Evolutionary conservation across 2,888 invertebrate genomes (phyloP).

Genomic region (Harpalus rubripes): DNA sequence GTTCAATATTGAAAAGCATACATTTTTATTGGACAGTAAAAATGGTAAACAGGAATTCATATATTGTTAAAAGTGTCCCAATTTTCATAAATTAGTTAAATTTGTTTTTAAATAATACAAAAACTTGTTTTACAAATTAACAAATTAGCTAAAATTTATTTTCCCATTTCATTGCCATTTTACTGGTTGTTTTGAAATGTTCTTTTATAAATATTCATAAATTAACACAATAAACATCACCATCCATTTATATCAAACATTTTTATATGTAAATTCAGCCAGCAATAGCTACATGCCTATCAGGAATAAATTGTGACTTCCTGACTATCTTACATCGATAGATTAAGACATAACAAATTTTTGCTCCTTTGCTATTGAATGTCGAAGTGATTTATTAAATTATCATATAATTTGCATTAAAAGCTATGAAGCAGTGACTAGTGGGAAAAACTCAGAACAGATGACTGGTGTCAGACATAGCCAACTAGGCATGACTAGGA

Average conservation of each 20-base stretch:
- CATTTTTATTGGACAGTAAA: background rate
- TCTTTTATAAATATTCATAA: constrained; percentile 5
- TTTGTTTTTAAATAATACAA: constrained; percentile 1
- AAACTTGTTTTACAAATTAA: constrained; percentile 17
- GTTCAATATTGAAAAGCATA: background rate
- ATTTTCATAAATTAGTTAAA: constrained; percentile 22
- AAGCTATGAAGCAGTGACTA: constrained; percentile 14
- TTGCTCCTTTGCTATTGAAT: background rate
- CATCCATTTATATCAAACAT: background rate
- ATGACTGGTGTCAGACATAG: constrained; percentile 32
- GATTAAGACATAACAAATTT: constrained; percentile 41
- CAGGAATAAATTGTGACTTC: constrained; percentile 10
- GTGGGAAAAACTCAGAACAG: background rate
- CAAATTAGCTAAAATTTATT: background rate
- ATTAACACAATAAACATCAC: background rate
- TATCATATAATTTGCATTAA: constrained; percentile 52
- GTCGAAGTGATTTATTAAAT: constrained; percentile 31
- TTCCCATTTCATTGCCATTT: background rate
- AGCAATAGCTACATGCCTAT: constrained; percentile 4
- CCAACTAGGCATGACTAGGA: constrained; percentile 35
- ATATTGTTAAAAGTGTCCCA: background rate
- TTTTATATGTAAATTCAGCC: background rate
- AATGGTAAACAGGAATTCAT: background rate
- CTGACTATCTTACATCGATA: background rate
- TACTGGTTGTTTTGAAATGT: background rate